phyloP scores from a whole-genome alignment of 2,113 vertebrate genomes.

The Lophotis ruficrista region DNA sequence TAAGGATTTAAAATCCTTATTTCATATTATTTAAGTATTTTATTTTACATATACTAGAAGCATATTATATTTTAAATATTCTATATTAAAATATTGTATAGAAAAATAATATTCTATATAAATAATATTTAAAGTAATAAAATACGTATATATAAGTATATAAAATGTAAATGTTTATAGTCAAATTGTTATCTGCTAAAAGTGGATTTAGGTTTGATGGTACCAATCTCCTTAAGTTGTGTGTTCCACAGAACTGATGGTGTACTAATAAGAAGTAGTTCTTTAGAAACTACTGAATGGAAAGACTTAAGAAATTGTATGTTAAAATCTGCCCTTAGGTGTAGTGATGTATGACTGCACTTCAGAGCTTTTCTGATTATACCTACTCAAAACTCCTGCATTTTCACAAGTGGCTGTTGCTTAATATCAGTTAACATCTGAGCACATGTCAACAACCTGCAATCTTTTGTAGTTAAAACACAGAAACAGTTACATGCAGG shows the following conservation, averaged over 20 bases:
- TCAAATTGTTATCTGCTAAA: background rate
- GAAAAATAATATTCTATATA: background rate
- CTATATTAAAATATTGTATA: too few species aligned
- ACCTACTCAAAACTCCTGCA: background rate
- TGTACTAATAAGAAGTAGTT: background rate
- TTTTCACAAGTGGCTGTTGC: background rate
- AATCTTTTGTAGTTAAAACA: background rate
- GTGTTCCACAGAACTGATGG: background rate
- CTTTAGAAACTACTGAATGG: background rate
- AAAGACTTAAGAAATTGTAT: background rate
- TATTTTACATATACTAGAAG: too few species aligned
- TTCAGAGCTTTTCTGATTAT: background rate
- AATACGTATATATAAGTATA: background rate
- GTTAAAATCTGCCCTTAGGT: background rate
- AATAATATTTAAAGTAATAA: background rate
- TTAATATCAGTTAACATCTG: background rate
- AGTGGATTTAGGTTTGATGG: background rate
- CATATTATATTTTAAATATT: too few species aligned
- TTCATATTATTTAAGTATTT: background rate
- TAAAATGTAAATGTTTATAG: background rate
- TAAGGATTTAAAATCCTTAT: background rate
- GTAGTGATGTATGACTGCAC: background rate
- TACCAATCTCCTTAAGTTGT: background rate
- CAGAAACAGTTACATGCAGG: background rate
- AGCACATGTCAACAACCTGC: background rate